Evolutionary conservation across 2,113 vertebrate genomes (phyloP).

Genomic region (Cyanoliseus patagonus): DNA sequence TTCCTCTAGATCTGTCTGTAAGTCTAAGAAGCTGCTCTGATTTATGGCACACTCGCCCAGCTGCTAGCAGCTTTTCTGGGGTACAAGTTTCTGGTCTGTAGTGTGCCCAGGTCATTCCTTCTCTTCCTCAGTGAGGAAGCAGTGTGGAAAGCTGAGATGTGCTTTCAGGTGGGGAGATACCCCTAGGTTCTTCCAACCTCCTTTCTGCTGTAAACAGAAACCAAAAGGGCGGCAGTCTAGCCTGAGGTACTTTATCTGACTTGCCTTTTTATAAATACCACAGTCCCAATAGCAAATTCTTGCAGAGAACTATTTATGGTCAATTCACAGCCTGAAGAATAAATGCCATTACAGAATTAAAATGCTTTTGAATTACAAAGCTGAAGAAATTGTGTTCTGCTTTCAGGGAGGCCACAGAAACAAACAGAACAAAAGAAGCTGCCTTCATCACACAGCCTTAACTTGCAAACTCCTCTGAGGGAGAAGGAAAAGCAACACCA

Average conservation of each 20-base stretch:
- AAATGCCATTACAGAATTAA: constrained; percentile 27
- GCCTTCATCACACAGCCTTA: neutral
- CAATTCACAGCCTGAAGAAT: constrained; percentile 52
- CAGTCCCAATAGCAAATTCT: constrained; percentile 5
- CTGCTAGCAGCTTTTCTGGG: neutral
- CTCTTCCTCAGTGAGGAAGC: neutral
- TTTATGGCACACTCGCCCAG: rapidly evolving
- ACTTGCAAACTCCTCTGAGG: neutral
- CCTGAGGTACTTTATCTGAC: neutral
- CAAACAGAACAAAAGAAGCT: neutral
- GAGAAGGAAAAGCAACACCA: neutral
- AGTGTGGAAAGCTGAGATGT: neutral
- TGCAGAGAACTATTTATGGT: constrained; percentile 40
- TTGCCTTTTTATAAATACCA: constrained; percentile 12
- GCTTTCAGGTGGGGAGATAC: neutral
- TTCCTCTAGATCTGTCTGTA: neutral
- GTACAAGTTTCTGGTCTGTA: neutral
- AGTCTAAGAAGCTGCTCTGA: neutral
- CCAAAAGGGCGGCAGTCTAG: neutral
- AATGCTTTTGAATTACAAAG: constrained; percentile 23
- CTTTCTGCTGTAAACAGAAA: neutral
- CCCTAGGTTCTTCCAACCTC: neutral
- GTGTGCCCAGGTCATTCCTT: neutral
- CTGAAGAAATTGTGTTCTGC: neutral
- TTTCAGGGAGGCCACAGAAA: neutral